phyloP scores from a whole-genome alignment of 1,140 invertebrate genomes.

The Ips typographus region DNA sequence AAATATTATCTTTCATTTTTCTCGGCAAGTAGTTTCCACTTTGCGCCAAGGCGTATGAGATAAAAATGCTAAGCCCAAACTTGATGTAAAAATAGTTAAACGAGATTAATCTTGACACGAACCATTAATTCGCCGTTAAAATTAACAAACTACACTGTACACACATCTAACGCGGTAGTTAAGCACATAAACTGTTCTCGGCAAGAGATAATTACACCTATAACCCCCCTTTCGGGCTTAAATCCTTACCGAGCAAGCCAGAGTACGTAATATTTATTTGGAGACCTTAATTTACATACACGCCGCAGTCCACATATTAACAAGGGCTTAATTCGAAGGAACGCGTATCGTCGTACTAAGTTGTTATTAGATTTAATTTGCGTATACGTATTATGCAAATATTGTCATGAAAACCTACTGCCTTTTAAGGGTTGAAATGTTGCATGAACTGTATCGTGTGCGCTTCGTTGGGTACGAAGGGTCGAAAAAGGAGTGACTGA shows the following conservation, averaged over 20 bases:
- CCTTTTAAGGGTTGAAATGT: conserved; percentile 13
- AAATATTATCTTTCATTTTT: conserved; percentile 7
- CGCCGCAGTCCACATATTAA: conserved; percentile 34
- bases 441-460: conserved; percentile 18
- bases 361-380: conserved; percentile 36
- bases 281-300: conserved; percentile 31
- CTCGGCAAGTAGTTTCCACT: background rate
- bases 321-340: conserved; percentile 33
- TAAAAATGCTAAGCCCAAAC: too few relatives aligned
- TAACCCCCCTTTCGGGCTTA: conserved; percentile 17
- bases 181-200: conserved; percentile 21
- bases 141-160: background rate
- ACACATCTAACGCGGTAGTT: background rate
- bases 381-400: conserved; percentile 34
- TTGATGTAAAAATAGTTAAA: too few relatives aligned
- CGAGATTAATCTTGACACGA: too few relatives aligned
- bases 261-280: conserved; percentile 24
- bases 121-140: background rate
- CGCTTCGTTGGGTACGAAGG: conserved; percentile 7
- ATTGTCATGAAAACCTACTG: conserved; percentile 28
- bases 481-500: too few relatives aligned
- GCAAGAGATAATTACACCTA: conserved; percentile 23
- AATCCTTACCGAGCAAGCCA: conserved; percentile 22
- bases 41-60: too few relatives aligned
- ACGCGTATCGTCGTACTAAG: conserved; percentile 31